Evolutionary conservation across 2,888 invertebrate species (phyloP).

Genomic region (Eupithecia dodoneata): DNA sequence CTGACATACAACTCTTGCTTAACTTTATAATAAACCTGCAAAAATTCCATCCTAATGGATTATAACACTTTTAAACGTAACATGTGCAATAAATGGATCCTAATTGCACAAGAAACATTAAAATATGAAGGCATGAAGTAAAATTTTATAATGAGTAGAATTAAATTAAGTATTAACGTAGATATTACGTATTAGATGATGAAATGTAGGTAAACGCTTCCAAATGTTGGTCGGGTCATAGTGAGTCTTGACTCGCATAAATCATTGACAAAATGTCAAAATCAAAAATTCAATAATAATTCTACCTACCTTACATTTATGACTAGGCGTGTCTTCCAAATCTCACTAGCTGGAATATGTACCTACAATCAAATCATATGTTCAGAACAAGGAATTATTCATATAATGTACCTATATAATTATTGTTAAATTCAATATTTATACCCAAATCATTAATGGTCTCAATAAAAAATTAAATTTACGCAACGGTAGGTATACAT

Average conservation of each 20-base stretch:
- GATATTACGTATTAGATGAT: neutral
- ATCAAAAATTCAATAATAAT: neutral
- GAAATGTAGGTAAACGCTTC: neutral
- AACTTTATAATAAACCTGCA: neutral
- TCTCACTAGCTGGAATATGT: no score
- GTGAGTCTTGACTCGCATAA: neutral
- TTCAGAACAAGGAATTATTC: no score
- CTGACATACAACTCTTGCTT: neutral
- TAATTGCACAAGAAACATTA: constrained; percentile 6
- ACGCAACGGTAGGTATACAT: no score
- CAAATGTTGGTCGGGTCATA: neutral
- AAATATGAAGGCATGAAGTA: neutral
- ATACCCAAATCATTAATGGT: no score
- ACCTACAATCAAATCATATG: no score
- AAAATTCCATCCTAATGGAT: constrained; percentile 5
- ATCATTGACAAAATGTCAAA: neutral
- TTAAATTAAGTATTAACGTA: neutral
- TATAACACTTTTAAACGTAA: neutral
- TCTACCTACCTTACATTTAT: no score
- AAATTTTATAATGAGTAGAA: constrained; percentile 4
- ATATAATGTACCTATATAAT: no score
- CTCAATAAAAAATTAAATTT: no score
- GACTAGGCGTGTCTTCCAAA: no score
- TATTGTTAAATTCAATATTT: no score
- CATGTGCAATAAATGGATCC: neutral